Evolutionary conservation across 2,113 vertebrate genomes (phyloP).

Genomic region (Thalassarche chlororhynchos): DNA sequence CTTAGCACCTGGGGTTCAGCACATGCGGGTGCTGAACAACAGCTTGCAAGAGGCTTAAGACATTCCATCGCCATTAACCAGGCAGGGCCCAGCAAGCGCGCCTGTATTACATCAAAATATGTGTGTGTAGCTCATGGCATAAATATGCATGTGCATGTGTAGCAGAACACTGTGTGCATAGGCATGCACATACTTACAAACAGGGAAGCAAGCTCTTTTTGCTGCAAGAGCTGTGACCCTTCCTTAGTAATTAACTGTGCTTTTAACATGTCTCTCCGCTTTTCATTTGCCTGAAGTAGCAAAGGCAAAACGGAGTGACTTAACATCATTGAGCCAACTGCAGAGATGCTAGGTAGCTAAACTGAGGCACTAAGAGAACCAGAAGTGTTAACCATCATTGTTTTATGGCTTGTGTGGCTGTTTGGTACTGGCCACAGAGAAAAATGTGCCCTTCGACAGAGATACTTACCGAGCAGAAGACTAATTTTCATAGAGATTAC

Average conservation of each 20-base stretch:
- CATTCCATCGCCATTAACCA: neutral
- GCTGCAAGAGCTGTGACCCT: neutral
- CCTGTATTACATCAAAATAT: neutral
- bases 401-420: neutral
- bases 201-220: neutral
- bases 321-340: neutral
- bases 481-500: neutral
- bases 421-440: neutral
- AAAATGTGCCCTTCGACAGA: neutral
- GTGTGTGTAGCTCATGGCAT: neutral
- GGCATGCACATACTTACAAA: fast-evolving
- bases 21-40: neutral
- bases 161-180: neutral
- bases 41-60: neutral
- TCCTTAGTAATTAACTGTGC: neutral
- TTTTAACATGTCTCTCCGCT: neutral
- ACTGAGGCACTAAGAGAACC: neutral
- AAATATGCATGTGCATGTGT: neutral
- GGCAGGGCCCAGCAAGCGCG: neutral
- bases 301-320: neutral
- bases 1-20: neutral
- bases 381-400: neutral
- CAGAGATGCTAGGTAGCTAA: neutral
- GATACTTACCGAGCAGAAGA: neutral
- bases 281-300: neutral